Percentiles rank a stretch among this genome's conserved stretches.
phyloP scores from a whole-genome alignment of 2,113 vertebrate genomes.

The Noturus placidus region DNA sequence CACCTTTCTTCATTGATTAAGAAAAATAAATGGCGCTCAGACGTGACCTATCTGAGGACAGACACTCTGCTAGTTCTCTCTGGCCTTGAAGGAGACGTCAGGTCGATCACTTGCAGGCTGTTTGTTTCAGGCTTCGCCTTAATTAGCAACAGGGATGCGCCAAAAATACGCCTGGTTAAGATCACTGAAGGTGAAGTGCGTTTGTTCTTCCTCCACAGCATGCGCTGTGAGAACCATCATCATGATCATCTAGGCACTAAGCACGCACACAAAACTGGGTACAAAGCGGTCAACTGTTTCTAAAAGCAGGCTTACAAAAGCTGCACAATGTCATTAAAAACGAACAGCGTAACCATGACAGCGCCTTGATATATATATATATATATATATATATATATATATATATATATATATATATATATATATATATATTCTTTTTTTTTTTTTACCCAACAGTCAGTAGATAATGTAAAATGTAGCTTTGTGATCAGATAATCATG shows the following conservation, averaged over 20 bases:
- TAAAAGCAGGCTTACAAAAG: neutral
- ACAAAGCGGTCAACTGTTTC: neutral
- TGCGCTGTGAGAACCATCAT: slow-evolving; percentile 4
- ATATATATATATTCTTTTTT: too few relatives aligned
- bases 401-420: too few relatives aligned
- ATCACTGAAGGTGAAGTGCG: slow-evolving; percentile 19
- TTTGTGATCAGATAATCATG: neutral
- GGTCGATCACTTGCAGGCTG: slow-evolving; percentile 13
- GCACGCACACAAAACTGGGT: neutral
- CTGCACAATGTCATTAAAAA: neutral
- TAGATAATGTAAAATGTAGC: neutral
- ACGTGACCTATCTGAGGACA: slow-evolving; percentile 4
- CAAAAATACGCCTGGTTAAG: slow-evolving; percentile 25
- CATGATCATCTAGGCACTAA: slow-evolving; percentile 8
- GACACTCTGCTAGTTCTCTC: neutral
- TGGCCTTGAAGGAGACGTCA: slow-evolving; percentile 15
- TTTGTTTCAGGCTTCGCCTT: slow-evolving; percentile 18
- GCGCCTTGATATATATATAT: neutral
- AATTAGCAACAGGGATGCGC: slow-evolving; percentile 36
- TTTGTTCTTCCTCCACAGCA: slow-evolving; percentile 6
- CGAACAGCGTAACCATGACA: slow-evolving; percentile 22
- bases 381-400: too few relatives aligned
- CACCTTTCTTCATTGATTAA: slow-evolving; percentile 34
- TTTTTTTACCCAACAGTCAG: neutral
- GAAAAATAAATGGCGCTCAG: neutral